Base-by-base conservation (phyloP, 2,113 vertebrate species). In the Indri indri region DNA sequence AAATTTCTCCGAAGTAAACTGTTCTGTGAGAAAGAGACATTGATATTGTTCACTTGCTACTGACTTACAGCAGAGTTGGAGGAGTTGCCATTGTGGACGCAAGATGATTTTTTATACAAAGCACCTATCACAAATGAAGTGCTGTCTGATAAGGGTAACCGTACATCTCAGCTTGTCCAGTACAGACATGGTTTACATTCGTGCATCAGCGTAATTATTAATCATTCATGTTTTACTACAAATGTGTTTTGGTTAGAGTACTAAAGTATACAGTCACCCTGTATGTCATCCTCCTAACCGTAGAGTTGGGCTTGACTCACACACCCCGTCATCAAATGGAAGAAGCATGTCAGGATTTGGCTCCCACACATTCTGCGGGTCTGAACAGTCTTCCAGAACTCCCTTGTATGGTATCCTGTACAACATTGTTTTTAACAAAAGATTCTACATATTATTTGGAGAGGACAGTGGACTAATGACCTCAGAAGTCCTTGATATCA, bases 311-410 rank as follows among this genome's bases (percentile, higher is more conserved):
- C 88, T 34, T 84, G 37, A 84, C n/a, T 79, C 23, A 17, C 30
- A 37, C 22, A 63, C 5, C 14, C 2, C 6, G 50, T 57, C 16
- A 73, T 25, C 32, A 27, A 37, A 47, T 9, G 57, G 25, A 66
- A 65, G 2, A 91, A 50, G 3, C 61, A 40, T 0, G 0, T 63
- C 22, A 17, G 16, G 27, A 7, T n/a, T 84, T 73, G 45, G 8
- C 52, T 40, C 22, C 18, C 25, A 54, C 0, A 8, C 20, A 40
- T 71, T 18, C 32, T 45, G 0, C 5, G 57, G 7, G 2, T 45
- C 14, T 14, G 18, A n/a, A 54, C 2, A 63, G 30, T 45, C 18
- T 37, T 3, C 5, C 17, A 83, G 23, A 5, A 52, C 30, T 83
- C 59, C 3, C 40, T 91, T 82, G 1, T 25, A 32, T n/a, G 6